Evolutionary conservation across 2,888 invertebrate genomes (phyloP).

Genomic region (Steinernema hermaphroditum): DNA sequence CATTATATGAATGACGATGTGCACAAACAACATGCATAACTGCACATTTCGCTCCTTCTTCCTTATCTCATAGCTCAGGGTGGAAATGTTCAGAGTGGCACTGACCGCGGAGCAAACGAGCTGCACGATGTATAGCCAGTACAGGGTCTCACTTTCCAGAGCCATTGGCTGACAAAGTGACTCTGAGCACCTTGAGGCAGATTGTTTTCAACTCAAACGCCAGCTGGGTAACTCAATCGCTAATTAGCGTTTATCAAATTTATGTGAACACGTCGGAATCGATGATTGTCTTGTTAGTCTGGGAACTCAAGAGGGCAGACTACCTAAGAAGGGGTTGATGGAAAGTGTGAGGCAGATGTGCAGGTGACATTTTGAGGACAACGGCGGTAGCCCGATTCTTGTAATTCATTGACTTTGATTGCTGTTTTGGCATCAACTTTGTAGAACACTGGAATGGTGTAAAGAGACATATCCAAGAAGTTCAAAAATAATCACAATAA

Average conservation of each 20-base stretch:
- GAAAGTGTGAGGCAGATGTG: too few species aligned
- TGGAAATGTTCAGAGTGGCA: not conserved
- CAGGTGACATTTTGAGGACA: too few species aligned
- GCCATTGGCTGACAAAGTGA: not conserved
- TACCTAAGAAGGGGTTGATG: too few species aligned
- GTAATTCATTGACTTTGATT: too few species aligned
- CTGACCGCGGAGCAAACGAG: not conserved
- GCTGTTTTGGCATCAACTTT: too few species aligned
- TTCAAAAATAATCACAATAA: too few species aligned
- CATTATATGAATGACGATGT: not conserved
- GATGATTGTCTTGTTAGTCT: too few species aligned
- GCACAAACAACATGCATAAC: not conserved
- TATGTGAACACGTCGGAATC: not conserved
- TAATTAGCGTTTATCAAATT: not conserved
- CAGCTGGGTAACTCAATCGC: not conserved
- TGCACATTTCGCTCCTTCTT: slow-evolving; percentile 7
- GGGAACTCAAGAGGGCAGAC: too few species aligned
- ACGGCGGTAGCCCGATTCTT: too few species aligned
- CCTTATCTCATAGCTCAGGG: not conserved
- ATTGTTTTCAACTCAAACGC: not conserved
- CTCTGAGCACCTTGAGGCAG: not conserved
- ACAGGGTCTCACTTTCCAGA: not conserved
- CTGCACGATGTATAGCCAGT: not conserved
- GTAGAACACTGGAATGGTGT: too few species aligned
- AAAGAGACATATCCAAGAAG: too few species aligned